Evolutionary conservation across 2,113 vertebrate species (phyloP), one percentile per base, ranked within the genome.

Genomic region (Vulpes lagopus): DNA sequence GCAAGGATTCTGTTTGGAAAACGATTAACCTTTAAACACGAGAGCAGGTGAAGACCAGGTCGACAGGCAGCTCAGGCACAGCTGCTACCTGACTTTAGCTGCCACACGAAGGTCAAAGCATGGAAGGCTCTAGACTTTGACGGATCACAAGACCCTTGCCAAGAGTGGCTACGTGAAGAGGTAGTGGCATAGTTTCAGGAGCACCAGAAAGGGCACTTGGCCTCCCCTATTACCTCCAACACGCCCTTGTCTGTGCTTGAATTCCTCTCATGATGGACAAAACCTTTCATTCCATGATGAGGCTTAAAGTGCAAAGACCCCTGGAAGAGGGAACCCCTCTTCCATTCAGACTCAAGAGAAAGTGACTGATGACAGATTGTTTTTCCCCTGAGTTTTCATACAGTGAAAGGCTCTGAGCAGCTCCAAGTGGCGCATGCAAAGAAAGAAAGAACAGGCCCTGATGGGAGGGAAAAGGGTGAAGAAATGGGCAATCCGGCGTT

Each of bases 291-390:
- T 80, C 49, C 57, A 57, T 16, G 69, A 73, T 5, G n/a, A 97
- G 17, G 78, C 22, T 82, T 74, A 55, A n/a, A 55, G 35, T 55
- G 73, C 85, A 97, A 97, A 95, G 23, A n/a, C 62, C 32, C 27
- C 73, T 2, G 3, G 49, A 96, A 78, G 38, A 95, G 6, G 65
- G 65, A 96, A 60, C 17, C 35, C 35, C 35, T 35, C 35, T 35
- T 35, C 35, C 35, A 82, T 89, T 87, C 86, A 23, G 53, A 92
- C 53, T 78, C 86, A 96, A 83, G 82, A 85, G 78, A 78, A 85
- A 95, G 89, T 85, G 89, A 81, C 38, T 65, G 91, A 67, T 8
- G 60, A 80, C 95, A 95, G 78, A 92, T 17, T 67, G 22, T 17
- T 32, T 85, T 85, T 60, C 80, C 60, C 90, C 76, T 30, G 53